phyloP scores from a whole-genome alignment of 2,797 vertebrate genomes.

The Spondyliosoma cantharus region DNA sequence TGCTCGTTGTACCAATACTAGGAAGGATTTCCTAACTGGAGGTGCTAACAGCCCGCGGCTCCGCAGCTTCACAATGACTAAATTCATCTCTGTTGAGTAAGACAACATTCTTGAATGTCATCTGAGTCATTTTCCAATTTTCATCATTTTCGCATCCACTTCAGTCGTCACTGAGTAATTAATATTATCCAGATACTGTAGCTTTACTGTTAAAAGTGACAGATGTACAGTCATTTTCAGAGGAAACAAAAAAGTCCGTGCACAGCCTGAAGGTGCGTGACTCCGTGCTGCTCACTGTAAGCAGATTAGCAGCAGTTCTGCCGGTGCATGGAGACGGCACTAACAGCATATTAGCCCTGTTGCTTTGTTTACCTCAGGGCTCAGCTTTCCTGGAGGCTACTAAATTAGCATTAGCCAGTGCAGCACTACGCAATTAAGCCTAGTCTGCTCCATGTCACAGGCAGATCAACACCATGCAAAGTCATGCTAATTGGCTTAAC shows the following conservation, averaged over 20 bases:
- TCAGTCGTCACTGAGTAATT: constrained; percentile 44
- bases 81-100: constrained; percentile 28
- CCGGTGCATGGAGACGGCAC: constrained; percentile 41
- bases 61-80: constrained; percentile 1
- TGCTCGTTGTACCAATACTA: not conserved
- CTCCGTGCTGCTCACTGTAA: constrained; percentile 39
- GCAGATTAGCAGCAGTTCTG: constrained; percentile 53
- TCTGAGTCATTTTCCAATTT: constrained; percentile 44
- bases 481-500: constrained; percentile 79
- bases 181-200: constrained; percentile 31
- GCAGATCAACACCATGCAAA: constrained; percentile 75
- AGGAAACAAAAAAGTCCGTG: constrained; percentile 5
- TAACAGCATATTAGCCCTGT: constrained; percentile 67
- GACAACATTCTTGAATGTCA: constrained; percentile 35
- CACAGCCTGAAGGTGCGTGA: constrained; percentile 48
- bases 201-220: constrained; percentile 37
- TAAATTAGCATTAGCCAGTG: constrained; percentile 71
- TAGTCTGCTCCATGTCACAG: constrained; percentile 73
- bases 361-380: constrained; percentile 73
- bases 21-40: not conserved
- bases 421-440: constrained; percentile 69
- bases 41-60: not conserved
- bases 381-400: constrained; percentile 63
- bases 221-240: constrained; percentile 42
- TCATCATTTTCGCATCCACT: constrained; percentile 27